Percentiles rank a stretch among this genome's conserved stretches.
Conservation (phyloP, 2,888 invertebrate species). For the Cybosia mesomella region DNA sequence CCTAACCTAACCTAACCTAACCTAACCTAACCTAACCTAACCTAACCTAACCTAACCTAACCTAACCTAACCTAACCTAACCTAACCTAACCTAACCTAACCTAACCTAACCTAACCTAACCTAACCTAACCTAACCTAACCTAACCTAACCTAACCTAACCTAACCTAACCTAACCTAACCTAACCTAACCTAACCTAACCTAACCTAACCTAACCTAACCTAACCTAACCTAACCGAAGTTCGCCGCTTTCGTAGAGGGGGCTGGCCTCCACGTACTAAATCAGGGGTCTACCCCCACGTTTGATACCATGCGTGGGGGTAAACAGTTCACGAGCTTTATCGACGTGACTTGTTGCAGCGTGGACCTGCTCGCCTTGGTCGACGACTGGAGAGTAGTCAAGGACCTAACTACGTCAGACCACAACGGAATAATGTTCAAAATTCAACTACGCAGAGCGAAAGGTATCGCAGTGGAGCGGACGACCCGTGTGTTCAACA, state of each 20-base stretch:
- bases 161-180: constrained; percentile 33
- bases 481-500: too few relatives aligned
- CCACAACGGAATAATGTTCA: too few relatives aligned
- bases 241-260: background rate
- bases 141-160: constrained; percentile 33
- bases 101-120: constrained; percentile 35
- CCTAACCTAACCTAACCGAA: constrained; percentile 29
- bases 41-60: constrained; percentile 35
- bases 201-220: constrained; percentile 33
- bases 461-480: too few relatives aligned
- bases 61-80: constrained; percentile 37
- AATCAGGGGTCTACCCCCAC: too few relatives aligned
- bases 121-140: constrained; percentile 32
- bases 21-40: constrained; percentile 34
- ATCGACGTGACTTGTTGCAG: too few relatives aligned
- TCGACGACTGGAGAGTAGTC: too few relatives aligned
- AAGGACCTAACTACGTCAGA: too few relatives aligned
- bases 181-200: constrained; percentile 35
- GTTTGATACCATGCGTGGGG: too few relatives aligned
- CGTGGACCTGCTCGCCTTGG: too few relatives aligned
- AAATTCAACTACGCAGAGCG: too few relatives aligned
- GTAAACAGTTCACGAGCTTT: too few relatives aligned
- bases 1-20: constrained; percentile 36
- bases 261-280: too few relatives aligned
- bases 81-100: constrained; percentile 36